Percentiles rank a stretch among this genome's conserved stretches.
phyloP scores from a whole-genome alignment of 2,888 invertebrate species.

The Caenorhabditis drosophilae region DNA sequence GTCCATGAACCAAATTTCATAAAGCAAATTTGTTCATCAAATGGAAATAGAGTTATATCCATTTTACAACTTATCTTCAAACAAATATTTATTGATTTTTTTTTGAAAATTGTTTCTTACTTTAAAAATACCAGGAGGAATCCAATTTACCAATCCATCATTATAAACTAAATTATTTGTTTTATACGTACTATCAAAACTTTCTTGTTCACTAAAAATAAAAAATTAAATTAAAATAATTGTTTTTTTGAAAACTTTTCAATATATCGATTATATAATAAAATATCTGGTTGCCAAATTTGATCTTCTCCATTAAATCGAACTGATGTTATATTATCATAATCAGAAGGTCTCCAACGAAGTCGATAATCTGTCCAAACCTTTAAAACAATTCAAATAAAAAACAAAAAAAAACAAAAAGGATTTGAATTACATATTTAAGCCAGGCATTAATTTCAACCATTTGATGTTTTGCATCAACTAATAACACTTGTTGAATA shows the following conservation, averaged over 20 bases:
- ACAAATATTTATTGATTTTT: neutral
- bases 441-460: slow-evolving; percentile 63
- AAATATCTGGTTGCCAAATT: slow-evolving; percentile 61
- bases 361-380: slow-evolving; percentile 56
- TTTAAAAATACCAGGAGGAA: slow-evolving; percentile 59
- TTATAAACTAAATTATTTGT: slow-evolving; percentile 56
- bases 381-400: slow-evolving; percentile 17
- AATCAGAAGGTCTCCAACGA: slow-evolving; percentile 54
- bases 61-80: slow-evolving; percentile 48
- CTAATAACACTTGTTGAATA: slow-evolving; percentile 71
- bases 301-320: slow-evolving; percentile 51
- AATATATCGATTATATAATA: slow-evolving; percentile 57
- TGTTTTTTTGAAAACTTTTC: slow-evolving; percentile 14
- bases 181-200: slow-evolving; percentile 57
- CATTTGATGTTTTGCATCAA: slow-evolving; percentile 68
- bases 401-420: neutral
- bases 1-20: slow-evolving; percentile 93
- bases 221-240: neutral
- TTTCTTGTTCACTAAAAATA: slow-evolving; percentile 55
- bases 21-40: slow-evolving; percentile 56
- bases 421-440: slow-evolving; percentile 49
- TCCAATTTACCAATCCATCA: slow-evolving; percentile 58
- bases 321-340: slow-evolving; percentile 53
- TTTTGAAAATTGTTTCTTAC: slow-evolving; percentile 6
- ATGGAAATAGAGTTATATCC: slow-evolving; percentile 57